Base-by-base conservation (phyloP, 1,140 invertebrate species). In the Paralvinella palmiformis region DNA sequence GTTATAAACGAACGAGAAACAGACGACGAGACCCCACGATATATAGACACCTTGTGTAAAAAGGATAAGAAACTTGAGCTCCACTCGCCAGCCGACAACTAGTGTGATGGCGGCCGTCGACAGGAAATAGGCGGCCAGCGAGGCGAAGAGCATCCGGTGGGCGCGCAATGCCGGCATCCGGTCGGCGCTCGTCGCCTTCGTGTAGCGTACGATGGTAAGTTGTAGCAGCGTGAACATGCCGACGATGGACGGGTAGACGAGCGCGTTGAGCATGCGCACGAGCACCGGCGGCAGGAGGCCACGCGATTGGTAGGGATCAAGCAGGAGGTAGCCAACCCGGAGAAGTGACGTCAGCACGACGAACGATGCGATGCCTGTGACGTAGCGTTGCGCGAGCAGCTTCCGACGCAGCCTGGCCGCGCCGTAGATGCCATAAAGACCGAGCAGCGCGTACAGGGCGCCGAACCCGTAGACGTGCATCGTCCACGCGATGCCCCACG, bases 1-100 rank as follows among this genome's bases (percentile, higher is more conserved):
- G 33, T 66, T 66, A 33, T 62, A 66, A 41, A 66, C 58, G 35
- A 62, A 36, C 7, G 35, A 33, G n/a, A 62, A 62, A 33, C 64
- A 66, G 31, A 66, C 7, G 45, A 62, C 58, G 24, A 66, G 41
- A 17, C 60, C 60, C 48, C 48, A 62, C 15, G 48, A 32, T 17
- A 66, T 52, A 48, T 63, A 66, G 20, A 66, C 32, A 4, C 20
- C 48, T 50, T 63, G 58, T 1, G 31, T 27, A n/a, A 59, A 20
- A 20, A 59, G 58, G 37, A 59, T 41, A 32, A 59, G 58, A 29
- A 59, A 35, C 58, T 59, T 59, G 4, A 59, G 58, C 31, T 1
- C 22, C 29, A n/a, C n/a, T n/a, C n/a, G n/a, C n/a, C n/a, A n/a
- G n/a, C n/a, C n/a, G n/a, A n/a, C n/a, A n/a, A n/a, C n/a, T n/a